Conservation (phyloP, 1,140 invertebrate genomes). For the Daktulosphaira vitifoliae region DNA sequence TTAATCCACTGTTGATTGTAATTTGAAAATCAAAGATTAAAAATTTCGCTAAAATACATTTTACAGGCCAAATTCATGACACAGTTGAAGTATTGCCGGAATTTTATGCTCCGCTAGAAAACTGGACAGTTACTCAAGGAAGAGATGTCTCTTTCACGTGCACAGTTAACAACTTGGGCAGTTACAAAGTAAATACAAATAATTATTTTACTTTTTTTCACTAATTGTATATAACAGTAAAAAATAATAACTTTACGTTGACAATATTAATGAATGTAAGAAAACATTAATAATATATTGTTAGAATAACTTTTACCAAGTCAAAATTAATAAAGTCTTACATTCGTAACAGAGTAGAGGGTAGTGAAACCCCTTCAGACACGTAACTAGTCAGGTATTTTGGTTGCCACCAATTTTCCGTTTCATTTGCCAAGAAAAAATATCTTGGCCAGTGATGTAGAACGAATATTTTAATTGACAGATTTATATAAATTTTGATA, state of each 20-base stretch:
- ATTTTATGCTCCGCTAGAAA: constrained; percentile 75
- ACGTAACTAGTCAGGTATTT: not conserved
- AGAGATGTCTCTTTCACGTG: constrained; percentile 79
- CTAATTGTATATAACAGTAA: not conserved
- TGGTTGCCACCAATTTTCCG: not conserved
- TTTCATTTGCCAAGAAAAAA: not conserved
- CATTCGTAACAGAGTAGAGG: too few relatives aligned
- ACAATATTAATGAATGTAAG: not conserved
- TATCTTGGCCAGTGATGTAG: not conserved
- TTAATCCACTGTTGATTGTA: too few relatives aligned
- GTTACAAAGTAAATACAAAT: constrained; percentile 61
- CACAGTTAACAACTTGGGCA: constrained; percentile 74
- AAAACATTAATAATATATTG: not conserved
- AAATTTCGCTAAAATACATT: not conserved
- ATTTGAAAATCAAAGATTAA: too few relatives aligned
- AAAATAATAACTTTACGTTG: not conserved
- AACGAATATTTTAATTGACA: constrained; percentile 22
- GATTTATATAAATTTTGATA: constrained; percentile 23
- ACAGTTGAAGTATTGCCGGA: constrained; percentile 55
- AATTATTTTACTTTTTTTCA: too few relatives aligned
- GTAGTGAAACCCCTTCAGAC: not conserved
- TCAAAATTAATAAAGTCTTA: too few relatives aligned
- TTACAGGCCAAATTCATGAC: constrained; percentile 42
- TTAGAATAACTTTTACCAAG: too few relatives aligned
- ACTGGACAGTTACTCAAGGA: constrained; percentile 77